Evolutionary conservation across 2,113 vertebrate genomes (phyloP), one percentile per base, ranked within the genome.

Genomic region (Pterocles burchelli): DNA sequence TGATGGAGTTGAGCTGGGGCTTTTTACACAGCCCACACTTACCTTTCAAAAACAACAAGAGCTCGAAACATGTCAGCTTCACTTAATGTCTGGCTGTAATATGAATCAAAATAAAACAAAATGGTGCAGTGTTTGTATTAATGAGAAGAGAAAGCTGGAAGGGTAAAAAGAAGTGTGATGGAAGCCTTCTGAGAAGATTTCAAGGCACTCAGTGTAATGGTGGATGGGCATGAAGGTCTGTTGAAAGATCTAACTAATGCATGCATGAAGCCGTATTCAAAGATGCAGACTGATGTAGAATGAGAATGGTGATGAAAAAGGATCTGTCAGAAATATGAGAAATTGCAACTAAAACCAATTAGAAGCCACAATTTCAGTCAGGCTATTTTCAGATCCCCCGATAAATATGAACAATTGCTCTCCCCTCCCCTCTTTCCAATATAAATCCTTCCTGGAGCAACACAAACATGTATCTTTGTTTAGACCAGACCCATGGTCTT

Each of bases 151-250:
- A 86, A 87, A 78, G 11, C 33, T 14, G 10, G 10, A 51, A 79
- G 22, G 13, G 5, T 63, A 10, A 73, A 61, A 36, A 63, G n/a
- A 71, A 82, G 52, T 13, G 29, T 8, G 21, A 26, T 24, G 10
- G 0, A 3, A 85, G 20, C 31, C n/a, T 70, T 66, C 76, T 73
- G 76, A 70, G 76, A 84, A 55, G 41, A 22, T 73, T 84, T 92
- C 49, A 67, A 38, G 31, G n/a, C 36, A 16, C 19, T 88, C 31
- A 21, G 33, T 0, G 0, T 67, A 31, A 36, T 1, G 1, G 41
- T 45, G 25, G 41, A 41, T 7, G 22, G 28, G 19, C 68, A 3
- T 22, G 6, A 28, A 45, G 18, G 19, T n/a, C 63, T 3, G 0
- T 10, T 80, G 63, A n/a, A 90, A 70, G 25, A n/a, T 1, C 0